Percentiles rank a stretch among this genome's conserved stretches.
phyloP scores from a whole-genome alignment of 2,888 invertebrate species.

The Cancer borealis region DNA sequence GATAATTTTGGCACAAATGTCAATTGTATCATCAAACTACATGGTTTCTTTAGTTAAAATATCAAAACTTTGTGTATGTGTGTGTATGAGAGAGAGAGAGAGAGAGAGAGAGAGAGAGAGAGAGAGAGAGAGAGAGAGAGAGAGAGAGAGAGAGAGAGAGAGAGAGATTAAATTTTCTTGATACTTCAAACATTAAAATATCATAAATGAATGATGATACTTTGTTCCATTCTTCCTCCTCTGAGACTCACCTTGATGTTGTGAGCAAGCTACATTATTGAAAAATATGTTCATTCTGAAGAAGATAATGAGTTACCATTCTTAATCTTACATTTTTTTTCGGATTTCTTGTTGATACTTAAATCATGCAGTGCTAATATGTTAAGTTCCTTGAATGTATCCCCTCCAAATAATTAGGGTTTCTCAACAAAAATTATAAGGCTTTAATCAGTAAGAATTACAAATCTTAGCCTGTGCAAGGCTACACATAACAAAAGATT shows the following conservation, averaged over 20 bases:
- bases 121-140: too few relatives aligned
- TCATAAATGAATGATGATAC: not conserved
- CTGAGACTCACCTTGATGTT: not conserved
- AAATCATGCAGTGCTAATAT: not conserved
- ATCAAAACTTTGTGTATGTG: not conserved
- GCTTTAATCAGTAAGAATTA: not conserved
- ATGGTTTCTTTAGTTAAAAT: not conserved
- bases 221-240: slow-evolving; percentile 8
- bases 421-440: not conserved
- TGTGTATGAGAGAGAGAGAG: not conserved
- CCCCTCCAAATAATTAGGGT: not conserved
- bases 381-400: not conserved
- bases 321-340: not conserved
- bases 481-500: not conserved
- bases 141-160: not conserved
- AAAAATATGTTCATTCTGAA: not conserved
- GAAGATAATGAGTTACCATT: not conserved
- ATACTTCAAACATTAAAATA: not conserved
- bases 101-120: not conserved
- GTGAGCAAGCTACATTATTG: not conserved
- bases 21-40: not conserved
- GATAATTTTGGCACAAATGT: slow-evolving; percentile 21
- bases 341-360: not conserved
- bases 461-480: not conserved
- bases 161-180: not conserved